Evolutionary conservation across 2,888 invertebrate genomes (phyloP), one percentile per base, ranked within the genome.

Genomic region (Leptopilina drosophilae): DNA sequence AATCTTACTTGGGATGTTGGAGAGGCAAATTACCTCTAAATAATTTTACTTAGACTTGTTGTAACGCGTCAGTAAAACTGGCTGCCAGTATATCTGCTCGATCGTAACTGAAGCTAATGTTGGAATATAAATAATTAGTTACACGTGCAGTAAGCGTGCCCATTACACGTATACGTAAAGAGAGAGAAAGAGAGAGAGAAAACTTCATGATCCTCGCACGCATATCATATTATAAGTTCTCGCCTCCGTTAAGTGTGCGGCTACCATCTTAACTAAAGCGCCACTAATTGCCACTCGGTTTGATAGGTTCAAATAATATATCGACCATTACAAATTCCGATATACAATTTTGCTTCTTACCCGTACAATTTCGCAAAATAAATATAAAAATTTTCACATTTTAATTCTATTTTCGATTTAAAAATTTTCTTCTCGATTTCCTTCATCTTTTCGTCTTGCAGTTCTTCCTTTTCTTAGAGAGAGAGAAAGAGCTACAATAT

Each of bases 81-180:
- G 12, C 64, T 64, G 20, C 5, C 7, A 20, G 64, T 49, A 42
- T 62, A 64, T 76, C 76, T 42, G 42, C 33, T 26, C 49, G 49
- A 26, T 56, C 78, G 78, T 78, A 78, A 78, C 53, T 62, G 76
- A 20, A 73, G 26, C 15, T 78, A 78, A 78, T 46, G 73, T 64
- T 64, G 53, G 64, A 76, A 56, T 65, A 73, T 75, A 75, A 78
- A 78, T 76, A 73, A 78, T 78, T 78, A 78, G 78, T 76, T 75
- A 78, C 78, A 76, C 78, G 78, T 69, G 69, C 67, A 59, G 49
- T 56, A 78, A 78, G 78, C 78, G 78, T 78, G 78, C 78, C 78
- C 75, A 42, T 62, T 76, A 64, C 20, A 76, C 49, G 12, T 49
- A 49, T 9, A 64, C 64, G 64, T 73, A 73, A 2, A 49, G 49